Evolutionary conservation across 2,888 invertebrate genomes (phyloP).

Genomic region (Pandemis heparana): DNA sequence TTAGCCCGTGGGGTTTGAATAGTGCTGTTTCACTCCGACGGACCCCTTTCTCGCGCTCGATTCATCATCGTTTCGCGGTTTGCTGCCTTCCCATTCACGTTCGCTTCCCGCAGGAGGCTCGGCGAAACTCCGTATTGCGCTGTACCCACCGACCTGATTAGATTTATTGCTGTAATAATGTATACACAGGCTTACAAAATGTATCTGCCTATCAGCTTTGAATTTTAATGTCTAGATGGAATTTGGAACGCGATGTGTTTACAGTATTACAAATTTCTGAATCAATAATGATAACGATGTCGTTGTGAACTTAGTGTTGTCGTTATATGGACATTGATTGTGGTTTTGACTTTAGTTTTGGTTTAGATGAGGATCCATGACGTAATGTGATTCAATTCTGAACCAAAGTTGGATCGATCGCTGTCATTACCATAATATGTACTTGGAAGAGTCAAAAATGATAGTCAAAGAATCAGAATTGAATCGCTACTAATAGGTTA

Average conservation of each 20-base stretch:
- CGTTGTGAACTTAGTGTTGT: too few species aligned
- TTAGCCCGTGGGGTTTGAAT: constrained; percentile 52
- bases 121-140: constrained; percentile 23
- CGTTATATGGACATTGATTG: too few species aligned
- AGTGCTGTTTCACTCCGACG: constrained; percentile 65
- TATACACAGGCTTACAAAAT: not conserved
- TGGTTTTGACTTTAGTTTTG: too few species aligned
- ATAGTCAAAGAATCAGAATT: too few species aligned
- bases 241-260: not conserved
- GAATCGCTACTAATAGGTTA: not conserved
- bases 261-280: not conserved
- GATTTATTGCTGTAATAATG: constrained; percentile 9
- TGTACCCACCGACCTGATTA: constrained; percentile 23
- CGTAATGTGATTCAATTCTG: too few species aligned
- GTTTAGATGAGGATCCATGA: too few species aligned
- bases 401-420: too few species aligned
- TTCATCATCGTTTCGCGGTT: constrained; percentile 86
- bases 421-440: too few species aligned
- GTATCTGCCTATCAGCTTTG: not conserved
- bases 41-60: constrained; percentile 76
- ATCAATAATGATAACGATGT: too few species aligned
- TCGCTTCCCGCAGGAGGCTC: constrained; percentile 26
- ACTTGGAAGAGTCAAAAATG: too few species aligned
- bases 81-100: constrained; percentile 82
- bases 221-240: not conserved